Percentiles rank a stretch among this genome's conserved stretches.
Conservation (phyloP, 2,113 vertebrate species). For the Pelvicachromis taeniatus region DNA sequence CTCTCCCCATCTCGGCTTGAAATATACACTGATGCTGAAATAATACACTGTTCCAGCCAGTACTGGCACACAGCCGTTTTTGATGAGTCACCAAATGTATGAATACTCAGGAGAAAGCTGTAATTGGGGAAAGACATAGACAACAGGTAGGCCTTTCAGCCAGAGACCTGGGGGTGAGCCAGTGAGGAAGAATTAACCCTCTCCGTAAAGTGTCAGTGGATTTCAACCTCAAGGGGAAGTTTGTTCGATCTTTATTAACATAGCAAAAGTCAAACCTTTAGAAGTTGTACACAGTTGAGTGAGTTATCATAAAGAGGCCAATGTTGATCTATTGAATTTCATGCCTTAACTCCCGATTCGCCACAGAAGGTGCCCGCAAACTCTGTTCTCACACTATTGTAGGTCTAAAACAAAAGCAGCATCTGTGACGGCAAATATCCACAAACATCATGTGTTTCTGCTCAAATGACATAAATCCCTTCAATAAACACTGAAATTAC, state of each 20-base stretch:
- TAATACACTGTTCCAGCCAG: conserved; percentile 47
- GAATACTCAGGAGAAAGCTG: conserved; percentile 59
- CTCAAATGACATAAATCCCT: neutral
- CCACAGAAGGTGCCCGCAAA: neutral
- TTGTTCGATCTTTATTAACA: neutral
- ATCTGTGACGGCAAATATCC: neutral
- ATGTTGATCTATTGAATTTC: neutral
- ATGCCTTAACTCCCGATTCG: neutral
- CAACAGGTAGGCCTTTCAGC: conserved; percentile 58
- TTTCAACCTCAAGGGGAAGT: neutral
- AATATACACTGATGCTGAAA: conserved; percentile 61
- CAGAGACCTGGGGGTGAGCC: neutral
- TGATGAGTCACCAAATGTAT: conserved; percentile 65
- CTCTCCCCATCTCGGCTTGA: conserved; percentile 23
- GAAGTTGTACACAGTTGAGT: neutral
- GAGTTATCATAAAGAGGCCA: neutral
- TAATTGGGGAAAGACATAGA: conserved; percentile 47
- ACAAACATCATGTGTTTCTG: neutral
- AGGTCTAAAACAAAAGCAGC: neutral
- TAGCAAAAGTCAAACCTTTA: neutral
- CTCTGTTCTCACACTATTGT: neutral
- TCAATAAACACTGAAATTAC: neutral
- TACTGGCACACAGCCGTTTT: conserved; percentile 31
- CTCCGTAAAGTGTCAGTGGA: neutral
- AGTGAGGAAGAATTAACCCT: neutral